Evolutionary conservation across 2,797 vertebrate genomes (phyloP), one percentile per base, ranked within the genome.

Genomic region (Leptoclinus maculatus): DNA sequence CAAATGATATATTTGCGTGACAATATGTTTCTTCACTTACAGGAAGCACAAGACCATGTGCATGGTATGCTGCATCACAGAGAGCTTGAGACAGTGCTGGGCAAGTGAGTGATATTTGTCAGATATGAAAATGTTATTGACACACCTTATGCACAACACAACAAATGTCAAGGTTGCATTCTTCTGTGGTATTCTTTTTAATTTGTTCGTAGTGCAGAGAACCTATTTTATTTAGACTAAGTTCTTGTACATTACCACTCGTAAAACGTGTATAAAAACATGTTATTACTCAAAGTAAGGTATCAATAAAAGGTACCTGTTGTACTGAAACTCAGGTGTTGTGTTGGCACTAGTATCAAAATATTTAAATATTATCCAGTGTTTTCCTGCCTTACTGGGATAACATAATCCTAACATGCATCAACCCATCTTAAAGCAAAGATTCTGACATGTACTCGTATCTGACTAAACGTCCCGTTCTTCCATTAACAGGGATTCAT

Each of bases 41-140:
- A 95, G 94, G 60, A 83, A 0, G 56, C 1, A 5, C 88, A 88
- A 0, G 32, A 71, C 0, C 94, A 95, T 63, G 39, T 89, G 53
- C 92, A 94, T 1, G 39, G 91, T 41, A 47, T 90, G 66, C 4
- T 9, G 3, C 94, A 95, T 74, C 94, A 93, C 87, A 57, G 2
- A 63, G 70, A 87, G 72, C 83, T 93, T 83, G 88, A 93, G 27
- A 8, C n/a, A 0, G 39, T 76, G 56, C 38, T 90, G 86, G 91
- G 88, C 78, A 86, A 59, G 94, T 94, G 66, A 90, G 94, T 89
- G 25, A 71, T 49, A 11, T 43, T 41, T 29, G 0, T 14, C 10
- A 62, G 7, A 12, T 36, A 45, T 19, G 32, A 34, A 34, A 7
- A 34, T 34, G 32, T 32, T 32, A 32, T 32, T 32, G 32, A 32